Conservation (phyloP, 1,140 invertebrate species). For the Formica exsecta region DNA sequence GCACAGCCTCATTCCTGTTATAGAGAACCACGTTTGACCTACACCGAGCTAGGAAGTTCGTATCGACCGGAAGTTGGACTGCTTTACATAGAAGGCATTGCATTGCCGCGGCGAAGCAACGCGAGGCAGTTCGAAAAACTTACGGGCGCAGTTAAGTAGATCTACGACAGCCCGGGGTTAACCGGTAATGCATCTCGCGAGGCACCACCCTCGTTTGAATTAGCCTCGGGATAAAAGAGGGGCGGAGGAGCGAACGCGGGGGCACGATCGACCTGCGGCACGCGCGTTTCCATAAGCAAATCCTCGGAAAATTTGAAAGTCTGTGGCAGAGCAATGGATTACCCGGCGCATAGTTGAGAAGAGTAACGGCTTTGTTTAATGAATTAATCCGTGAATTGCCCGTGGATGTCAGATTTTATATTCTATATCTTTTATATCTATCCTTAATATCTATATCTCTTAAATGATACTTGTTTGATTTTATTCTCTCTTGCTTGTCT, state of each 20-base stretch:
- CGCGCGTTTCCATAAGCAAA: constrained; percentile 59
- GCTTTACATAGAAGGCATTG: constrained; percentile 74
- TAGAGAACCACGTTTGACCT: too few relatives aligned
- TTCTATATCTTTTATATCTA: neutral
- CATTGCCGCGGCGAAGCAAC: constrained; percentile 58
- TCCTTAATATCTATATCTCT: neutral
- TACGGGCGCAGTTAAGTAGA: constrained; percentile 78
- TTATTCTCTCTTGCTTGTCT: neutral
- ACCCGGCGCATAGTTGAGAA: neutral
- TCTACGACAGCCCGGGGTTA: constrained; percentile 77
- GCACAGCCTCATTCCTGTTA: too few relatives aligned
- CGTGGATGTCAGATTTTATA: neutral
- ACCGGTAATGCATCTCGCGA: constrained; percentile 74
- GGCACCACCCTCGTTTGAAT: constrained; percentile 54
- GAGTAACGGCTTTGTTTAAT: constrained; percentile 28
- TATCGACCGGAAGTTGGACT: constrained; percentile 61
- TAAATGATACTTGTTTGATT: neutral
- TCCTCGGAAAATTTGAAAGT: constrained; percentile 63
- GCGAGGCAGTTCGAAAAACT: constrained; percentile 72
- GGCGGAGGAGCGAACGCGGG: constrained; percentile 14
- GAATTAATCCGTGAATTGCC: constrained; percentile 36
- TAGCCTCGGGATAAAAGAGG: constrained; percentile 49
- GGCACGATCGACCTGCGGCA: constrained; percentile 42
- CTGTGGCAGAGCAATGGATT: constrained; percentile 26
- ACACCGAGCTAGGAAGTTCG: constrained; percentile 1